Conservation (phyloP, 2,113 vertebrate species). For the Scytalopus superciliaris region DNA sequence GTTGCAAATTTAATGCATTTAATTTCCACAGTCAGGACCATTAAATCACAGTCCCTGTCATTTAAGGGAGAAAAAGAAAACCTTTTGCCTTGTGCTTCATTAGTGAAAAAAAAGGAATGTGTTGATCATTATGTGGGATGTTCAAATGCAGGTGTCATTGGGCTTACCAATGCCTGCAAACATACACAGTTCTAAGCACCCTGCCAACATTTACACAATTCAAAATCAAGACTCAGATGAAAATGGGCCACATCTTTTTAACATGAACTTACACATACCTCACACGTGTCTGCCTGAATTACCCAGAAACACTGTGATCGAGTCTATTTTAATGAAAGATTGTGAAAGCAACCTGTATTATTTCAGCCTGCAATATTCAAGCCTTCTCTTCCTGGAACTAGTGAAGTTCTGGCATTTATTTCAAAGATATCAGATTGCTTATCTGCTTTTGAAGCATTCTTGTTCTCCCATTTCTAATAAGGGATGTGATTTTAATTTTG, state of each 20-base stretch:
- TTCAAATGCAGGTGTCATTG: neutral
- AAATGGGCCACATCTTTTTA: neutral
- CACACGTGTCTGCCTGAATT: fast-evolving
- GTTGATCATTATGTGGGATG: neutral
- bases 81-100: neutral
- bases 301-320: neutral
- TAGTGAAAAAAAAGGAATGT: neutral
- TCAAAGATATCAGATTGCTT: neutral
- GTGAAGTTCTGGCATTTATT: neutral
- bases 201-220: neutral
- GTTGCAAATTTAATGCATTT: neutral
- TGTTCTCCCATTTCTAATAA: neutral
- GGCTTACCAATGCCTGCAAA: neutral
- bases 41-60: neutral
- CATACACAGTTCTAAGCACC: neutral
- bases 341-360: neutral
- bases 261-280: neutral
- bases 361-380: fast-evolving
- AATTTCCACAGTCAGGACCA: neutral
- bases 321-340: neutral
- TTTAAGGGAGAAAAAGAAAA: neutral
- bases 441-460: neutral
- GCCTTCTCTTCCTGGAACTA: neutral
- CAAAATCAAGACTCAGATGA: neutral
- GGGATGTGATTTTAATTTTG: neutral